Conservation (phyloP, 2,797 vertebrate genomes). For the Synaphobranchus kaupii region DNA sequence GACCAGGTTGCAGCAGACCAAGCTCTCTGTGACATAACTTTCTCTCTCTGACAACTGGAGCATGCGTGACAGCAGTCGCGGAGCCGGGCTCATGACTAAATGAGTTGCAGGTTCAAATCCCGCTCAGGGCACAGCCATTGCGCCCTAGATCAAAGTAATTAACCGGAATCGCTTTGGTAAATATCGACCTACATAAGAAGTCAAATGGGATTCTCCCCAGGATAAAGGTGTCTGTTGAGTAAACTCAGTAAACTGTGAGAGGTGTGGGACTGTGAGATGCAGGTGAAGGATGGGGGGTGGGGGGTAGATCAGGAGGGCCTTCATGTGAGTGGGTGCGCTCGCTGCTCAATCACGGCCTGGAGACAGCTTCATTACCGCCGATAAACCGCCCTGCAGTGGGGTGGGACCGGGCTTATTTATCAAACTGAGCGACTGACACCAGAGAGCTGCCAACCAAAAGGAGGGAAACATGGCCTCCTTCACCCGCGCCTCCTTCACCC, state of each 20-base stretch:
- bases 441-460: background rate
- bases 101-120: background rate
- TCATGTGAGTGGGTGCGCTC: background rate
- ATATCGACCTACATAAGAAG: background rate
- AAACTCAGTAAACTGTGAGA: background rate
- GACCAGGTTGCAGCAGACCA: background rate
- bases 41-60: background rate
- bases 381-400: background rate
- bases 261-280: background rate
- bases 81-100: background rate
- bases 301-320: background rate
- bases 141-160: background rate
- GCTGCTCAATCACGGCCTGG: background rate
- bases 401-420: background rate
- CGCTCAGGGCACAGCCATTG: background rate
- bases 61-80: background rate
- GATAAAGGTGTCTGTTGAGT: background rate
- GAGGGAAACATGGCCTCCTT: background rate
- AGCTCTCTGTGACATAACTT: background rate
- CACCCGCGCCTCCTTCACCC: too few species aligned
- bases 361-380: slow-evolving; percentile 18
- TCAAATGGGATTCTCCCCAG: background rate
- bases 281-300: background rate
- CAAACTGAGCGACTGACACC: background rate
- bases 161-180: background rate